phyloP scores from a whole-genome alignment of 2,113 vertebrate species.

The Carassius auratus region DNA sequence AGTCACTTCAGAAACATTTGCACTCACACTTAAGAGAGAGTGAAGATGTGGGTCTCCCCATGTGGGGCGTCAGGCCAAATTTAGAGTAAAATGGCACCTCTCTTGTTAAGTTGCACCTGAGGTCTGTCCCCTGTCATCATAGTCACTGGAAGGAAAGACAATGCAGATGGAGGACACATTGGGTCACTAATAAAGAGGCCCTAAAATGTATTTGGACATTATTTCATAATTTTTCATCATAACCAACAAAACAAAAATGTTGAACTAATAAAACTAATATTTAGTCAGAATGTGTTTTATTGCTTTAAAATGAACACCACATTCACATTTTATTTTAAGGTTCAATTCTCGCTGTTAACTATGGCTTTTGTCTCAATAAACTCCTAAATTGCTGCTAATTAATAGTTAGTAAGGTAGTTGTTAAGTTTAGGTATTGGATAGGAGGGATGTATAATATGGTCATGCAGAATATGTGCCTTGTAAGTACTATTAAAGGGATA shows the following conservation, averaged over 20 bases:
- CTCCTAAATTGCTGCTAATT: no score
- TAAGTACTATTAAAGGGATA: no score
- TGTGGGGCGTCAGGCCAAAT: conserved; percentile 12
- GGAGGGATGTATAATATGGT: neutral
- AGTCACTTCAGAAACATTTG: neutral
- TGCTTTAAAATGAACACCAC: neutral
- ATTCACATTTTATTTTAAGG: no score
- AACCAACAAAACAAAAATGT: no score
- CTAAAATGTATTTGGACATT: neutral
- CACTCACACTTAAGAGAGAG: neutral
- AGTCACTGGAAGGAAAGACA: neutral
- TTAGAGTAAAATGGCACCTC: conserved; percentile 9
- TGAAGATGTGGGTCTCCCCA: conserved; percentile 26
- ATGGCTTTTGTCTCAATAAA: no score
- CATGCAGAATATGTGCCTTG: no score
- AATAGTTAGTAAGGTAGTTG: no score
- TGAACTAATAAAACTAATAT: neutral
- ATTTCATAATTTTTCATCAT: neutral
- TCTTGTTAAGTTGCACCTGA: neutral
- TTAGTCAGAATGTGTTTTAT: neutral
- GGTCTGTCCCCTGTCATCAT: neutral
- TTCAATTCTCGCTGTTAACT: no score
- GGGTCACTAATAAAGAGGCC: neutral
- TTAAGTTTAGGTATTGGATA: no score
- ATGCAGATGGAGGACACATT: conserved; percentile 1